Percentiles rank a stretch among this genome's conserved stretches.
Evolutionary conservation across 2,113 vertebrate genomes (phyloP).

Genomic region (Podarcis raffonei): DNA sequence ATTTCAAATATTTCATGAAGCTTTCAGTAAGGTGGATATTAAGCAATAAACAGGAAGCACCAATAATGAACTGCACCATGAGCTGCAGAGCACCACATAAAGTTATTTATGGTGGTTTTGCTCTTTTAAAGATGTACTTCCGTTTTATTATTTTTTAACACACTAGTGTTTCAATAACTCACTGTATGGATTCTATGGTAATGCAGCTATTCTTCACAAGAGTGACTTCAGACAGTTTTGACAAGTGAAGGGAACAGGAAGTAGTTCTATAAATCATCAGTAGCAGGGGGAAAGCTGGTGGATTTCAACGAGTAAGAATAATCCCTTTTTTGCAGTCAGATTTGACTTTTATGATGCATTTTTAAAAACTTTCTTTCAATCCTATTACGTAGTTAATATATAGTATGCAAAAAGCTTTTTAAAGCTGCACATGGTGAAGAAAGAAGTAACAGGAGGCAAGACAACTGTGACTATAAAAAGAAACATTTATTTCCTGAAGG

Average conservation of each 20-base stretch:
- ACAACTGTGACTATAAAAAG: neutral
- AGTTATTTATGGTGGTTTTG: neutral
- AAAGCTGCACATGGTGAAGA: neutral
- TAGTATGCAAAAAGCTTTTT: neutral
- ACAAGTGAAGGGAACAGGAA: neutral
- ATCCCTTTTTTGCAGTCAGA: neutral
- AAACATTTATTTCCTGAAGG: neutral
- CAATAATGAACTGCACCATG: no score
- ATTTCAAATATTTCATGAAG: no score
- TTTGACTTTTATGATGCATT: neutral
- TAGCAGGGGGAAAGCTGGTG: neutral
- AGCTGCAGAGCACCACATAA: neutral
- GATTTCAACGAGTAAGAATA: neutral
- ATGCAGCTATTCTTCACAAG: neutral
- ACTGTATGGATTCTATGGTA: neutral
- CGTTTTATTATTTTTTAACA: no score
- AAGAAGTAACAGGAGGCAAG: neutral
- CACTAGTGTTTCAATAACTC: neutral
- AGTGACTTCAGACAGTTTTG: neutral
- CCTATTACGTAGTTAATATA: neutral
- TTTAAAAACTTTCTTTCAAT: neutral
- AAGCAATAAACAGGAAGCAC: no score
- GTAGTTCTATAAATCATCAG: neutral
- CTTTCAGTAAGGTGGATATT: no score
- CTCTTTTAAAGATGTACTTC: neutral